Conservation (phyloP, 2,113 vertebrate genomes). For the Anguilla rostrata region DNA sequence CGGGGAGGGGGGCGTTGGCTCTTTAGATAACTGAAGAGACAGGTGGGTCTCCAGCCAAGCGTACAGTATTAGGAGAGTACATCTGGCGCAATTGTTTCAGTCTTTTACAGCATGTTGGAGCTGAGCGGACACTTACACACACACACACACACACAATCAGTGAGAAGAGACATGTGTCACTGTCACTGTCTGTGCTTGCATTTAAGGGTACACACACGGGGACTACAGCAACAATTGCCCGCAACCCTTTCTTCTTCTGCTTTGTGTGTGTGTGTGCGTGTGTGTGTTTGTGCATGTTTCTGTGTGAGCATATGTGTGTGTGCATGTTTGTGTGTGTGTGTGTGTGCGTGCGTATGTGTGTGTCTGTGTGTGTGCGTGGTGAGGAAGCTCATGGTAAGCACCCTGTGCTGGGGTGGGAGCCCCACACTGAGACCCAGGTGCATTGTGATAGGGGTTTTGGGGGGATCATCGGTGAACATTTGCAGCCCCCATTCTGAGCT, state of each 20-base stretch:
- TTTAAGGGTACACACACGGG: background rate
- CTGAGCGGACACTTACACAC: background rate
- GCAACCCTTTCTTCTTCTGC: background rate
- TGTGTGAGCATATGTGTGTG: background rate
- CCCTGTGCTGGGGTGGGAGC: background rate
- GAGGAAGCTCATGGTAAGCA: background rate
- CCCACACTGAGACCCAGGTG: background rate
- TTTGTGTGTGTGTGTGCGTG: background rate
- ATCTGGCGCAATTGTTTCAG: conserved; percentile 7
- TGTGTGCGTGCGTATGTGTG: conserved; percentile 16
- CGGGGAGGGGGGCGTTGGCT: background rate
- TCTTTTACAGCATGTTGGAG: background rate
- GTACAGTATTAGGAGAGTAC: conserved; percentile 12
- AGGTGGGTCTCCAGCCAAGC: conserved; percentile 4
- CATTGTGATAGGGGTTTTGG: background rate
- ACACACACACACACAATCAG: no score
- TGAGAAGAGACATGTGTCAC: background rate
- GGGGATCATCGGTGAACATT: background rate
- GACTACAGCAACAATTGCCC: background rate
- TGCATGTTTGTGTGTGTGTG: conserved; percentile 17
- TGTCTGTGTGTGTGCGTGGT: background rate
- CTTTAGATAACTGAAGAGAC: conserved; percentile 8
- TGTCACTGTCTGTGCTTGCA: background rate
- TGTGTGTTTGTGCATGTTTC: background rate
- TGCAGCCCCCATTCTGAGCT: background rate